These are phyloP conservation scores for Hephaestus fuliginosus DNA, from an alignment of 2,797 vertebrate species.

Conservation along the genomic window DNA sequence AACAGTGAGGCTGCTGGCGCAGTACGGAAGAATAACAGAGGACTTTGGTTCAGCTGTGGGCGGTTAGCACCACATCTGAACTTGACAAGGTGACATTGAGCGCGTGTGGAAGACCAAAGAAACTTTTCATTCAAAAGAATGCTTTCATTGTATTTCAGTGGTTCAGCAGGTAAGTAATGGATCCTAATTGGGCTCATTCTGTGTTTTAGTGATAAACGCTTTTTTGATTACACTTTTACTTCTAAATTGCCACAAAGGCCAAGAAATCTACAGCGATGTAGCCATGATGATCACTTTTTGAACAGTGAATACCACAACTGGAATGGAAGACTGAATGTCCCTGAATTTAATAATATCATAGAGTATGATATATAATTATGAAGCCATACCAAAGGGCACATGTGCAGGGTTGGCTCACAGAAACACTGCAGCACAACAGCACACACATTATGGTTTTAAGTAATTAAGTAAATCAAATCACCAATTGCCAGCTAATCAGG, in stretches of 20 bases:
- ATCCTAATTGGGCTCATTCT: slow-evolving; percentile 19
- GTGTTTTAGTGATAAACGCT: background rate
- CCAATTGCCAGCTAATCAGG: background rate
- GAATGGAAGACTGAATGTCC: background rate
- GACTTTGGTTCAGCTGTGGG: slow-evolving; percentile 38
- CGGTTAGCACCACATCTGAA: slow-evolving; percentile 31
- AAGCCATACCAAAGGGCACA: background rate
- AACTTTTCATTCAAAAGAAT: slow-evolving; percentile 24
- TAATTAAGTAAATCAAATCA: background rate
- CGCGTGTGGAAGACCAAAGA: slow-evolving; percentile 49
- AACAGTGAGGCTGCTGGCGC: slow-evolving; percentile 41
- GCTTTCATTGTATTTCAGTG: slow-evolving; percentile 37
- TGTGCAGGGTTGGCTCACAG: background rate
- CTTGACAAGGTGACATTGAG: slow-evolving; percentile 72
- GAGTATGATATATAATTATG: background rate
- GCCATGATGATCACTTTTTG: background rate
- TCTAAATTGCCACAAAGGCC: background rate
- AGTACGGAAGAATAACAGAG: slow-evolving; percentile 39
- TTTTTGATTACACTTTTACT: background rate
- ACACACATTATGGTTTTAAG: background rate
- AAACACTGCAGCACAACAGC: background rate
- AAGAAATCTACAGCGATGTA: background rate
- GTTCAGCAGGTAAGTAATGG: slow-evolving; percentile 4
- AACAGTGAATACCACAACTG: background rate
- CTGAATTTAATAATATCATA: background rate